Conservation (phyloP, 2,113 vertebrate genomes). For the Cygnus atratus region DNA sequence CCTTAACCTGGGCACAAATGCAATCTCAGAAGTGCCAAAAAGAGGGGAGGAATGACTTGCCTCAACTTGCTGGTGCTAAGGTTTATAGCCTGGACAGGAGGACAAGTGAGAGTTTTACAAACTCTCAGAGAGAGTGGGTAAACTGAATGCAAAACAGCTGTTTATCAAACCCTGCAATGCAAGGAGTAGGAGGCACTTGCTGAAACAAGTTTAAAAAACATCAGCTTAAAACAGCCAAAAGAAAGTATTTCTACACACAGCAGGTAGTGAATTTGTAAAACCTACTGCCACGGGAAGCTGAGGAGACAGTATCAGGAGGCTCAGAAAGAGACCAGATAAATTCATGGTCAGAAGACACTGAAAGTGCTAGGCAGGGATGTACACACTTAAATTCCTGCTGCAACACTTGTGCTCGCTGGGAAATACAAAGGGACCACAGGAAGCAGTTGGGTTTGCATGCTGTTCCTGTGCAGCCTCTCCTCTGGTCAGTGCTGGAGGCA, state of each 20-base stretch:
- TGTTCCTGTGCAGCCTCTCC: not conserved
- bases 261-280: constrained; percentile 5
- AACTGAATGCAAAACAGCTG: not conserved
- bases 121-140: not conserved
- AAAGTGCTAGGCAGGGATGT: not conserved
- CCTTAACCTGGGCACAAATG: not conserved
- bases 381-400: not conserved
- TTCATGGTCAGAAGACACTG: not conserved
- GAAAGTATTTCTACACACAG: constrained; percentile 11
- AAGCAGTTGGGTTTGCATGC: not conserved
- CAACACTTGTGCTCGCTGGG: not conserved
- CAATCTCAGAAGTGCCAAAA: not conserved
- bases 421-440: not conserved
- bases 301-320: not conserved
- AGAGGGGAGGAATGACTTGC: not conserved
- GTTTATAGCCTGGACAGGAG: not conserved
- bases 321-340: not conserved
- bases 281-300: not conserved
- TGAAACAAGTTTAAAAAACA: not conserved
- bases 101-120: not conserved
- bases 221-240: not conserved
- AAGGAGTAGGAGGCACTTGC: not conserved
- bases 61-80: not conserved
- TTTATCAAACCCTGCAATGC: not conserved
- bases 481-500: not conserved